These are phyloP conservation scores for Brachymystax lenok DNA, from an alignment of 2,797 vertebrate genomes.

Conservation along the genomic window DNA sequence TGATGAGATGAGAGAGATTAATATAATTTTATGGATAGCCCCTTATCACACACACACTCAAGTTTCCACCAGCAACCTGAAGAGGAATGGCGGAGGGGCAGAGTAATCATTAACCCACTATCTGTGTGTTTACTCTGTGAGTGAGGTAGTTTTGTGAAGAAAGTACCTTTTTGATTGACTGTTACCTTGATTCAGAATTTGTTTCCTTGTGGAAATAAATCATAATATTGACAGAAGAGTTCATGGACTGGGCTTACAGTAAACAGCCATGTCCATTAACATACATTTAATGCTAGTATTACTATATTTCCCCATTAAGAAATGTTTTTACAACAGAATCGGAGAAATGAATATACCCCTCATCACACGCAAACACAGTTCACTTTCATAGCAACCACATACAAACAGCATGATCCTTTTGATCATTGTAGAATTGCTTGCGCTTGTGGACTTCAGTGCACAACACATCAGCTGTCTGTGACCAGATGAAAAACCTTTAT, in stretches of 20 bases:
- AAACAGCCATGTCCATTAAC: slow-evolving; percentile 14
- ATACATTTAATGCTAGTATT: not conserved
- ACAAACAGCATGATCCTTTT: too few relatives aligned
- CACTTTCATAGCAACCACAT: too few relatives aligned
- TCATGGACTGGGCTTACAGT: not conserved
- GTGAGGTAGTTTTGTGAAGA: not conserved
- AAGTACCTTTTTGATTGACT: not conserved
- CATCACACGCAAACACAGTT: too few relatives aligned
- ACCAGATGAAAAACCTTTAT: too few relatives aligned
- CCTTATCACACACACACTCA: not conserved
- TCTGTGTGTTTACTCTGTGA: slow-evolving; percentile 4
- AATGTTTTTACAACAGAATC: too few relatives aligned
- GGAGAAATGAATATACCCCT: too few relatives aligned
- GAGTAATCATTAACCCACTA: slow-evolving; percentile 17
- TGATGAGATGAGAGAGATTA: not conserved
- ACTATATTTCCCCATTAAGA: too few relatives aligned
- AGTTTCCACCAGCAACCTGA: not conserved
- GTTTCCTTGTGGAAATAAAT: not conserved
- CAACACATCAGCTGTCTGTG: not conserved
- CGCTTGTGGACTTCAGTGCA: too few relatives aligned
- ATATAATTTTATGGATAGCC: not conserved
- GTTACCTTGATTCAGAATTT: not conserved
- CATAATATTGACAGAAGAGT: not conserved
- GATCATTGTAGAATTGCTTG: too few relatives aligned
- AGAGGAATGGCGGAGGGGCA: not conserved